A percentile compares a stretch with the other conserved stretches of the same genome.
These are phyloP conservation scores for Anableps anableps DNA, from an alignment of 2,797 vertebrate genomes.

Conservation along the genomic window DNA sequence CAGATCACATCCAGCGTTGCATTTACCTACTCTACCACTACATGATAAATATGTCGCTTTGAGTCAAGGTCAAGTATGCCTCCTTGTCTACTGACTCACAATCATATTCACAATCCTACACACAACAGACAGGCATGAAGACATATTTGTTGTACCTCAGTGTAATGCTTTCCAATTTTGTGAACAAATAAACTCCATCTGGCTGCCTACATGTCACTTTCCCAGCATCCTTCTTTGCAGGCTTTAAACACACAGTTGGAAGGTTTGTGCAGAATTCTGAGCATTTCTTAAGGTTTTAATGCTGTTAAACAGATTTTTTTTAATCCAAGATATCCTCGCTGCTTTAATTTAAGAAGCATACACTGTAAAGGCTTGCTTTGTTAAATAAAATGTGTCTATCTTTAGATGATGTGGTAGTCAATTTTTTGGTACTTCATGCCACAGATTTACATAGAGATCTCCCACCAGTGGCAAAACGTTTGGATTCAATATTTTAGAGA, in stretches of 20 bases:
- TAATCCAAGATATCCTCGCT: not conserved
- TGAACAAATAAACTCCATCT: conserved; percentile 92
- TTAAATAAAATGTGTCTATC: not conserved
- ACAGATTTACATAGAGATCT: not conserved
- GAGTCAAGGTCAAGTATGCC: conserved; percentile 92
- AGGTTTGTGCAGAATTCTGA: not conserved
- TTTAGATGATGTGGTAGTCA: no score
- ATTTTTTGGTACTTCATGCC: not conserved
- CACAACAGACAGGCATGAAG: conserved; percentile 75
- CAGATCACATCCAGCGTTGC: conserved; percentile 70
- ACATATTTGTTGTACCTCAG: conserved; percentile 87
- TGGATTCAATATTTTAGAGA: not conserved
- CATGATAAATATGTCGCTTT: conserved; percentile 89
- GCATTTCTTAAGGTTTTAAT: not conserved
- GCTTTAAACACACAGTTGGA: not conserved
- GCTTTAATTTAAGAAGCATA: not conserved
- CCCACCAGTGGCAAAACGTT: not conserved
- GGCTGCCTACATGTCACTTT: not conserved
- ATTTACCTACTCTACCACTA: conserved; percentile 84
- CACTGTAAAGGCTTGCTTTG: not conserved
- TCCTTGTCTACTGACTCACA: conserved; percentile 55
- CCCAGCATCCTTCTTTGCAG: not conserved
- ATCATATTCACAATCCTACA: conserved; percentile 13
- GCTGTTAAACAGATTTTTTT: not conserved
- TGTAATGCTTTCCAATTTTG: conserved; percentile 92